phyloP scores from a whole-genome alignment of 2,113 vertebrate genomes.

The Peromyscus polionotus region DNA sequence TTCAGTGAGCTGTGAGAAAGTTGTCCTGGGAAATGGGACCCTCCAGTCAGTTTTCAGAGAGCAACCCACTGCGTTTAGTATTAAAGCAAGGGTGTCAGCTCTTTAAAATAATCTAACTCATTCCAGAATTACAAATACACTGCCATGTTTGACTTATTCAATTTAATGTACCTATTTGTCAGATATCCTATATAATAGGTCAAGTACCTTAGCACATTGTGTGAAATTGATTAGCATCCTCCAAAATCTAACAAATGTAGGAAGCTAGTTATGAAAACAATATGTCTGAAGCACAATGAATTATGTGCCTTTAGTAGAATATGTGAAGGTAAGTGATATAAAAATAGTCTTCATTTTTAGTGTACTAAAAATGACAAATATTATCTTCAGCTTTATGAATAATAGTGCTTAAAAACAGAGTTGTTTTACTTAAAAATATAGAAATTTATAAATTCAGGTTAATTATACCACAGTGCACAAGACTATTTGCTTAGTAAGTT shows the following conservation, averaged over 20 bases:
- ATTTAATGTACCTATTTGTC: conserved; percentile 41
- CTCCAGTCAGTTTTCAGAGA: no score
- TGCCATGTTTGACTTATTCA: conserved; percentile 40
- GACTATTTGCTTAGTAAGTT: no score
- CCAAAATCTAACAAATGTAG: conserved; percentile 16
- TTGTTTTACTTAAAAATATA: no score
- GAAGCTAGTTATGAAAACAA: background rate
- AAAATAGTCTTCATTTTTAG: no score
- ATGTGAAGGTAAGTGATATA: background rate
- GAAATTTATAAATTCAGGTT: no score
- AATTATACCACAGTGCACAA: no score
- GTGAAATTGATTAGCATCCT: background rate
- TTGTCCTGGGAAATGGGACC: no score
- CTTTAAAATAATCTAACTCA: conserved; percentile 21
- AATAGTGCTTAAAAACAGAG: no score
- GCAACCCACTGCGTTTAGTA: background rate
- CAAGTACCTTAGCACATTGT: background rate
- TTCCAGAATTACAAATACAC: conserved; percentile 47
- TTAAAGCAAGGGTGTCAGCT: background rate
- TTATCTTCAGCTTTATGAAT: no score
- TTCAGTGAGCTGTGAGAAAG: no score
- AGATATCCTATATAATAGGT: conserved; percentile 7
- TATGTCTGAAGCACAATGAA: background rate
- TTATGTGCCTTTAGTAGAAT: conserved; percentile 10
- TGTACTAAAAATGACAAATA: no score